Percentiles rank a stretch among this genome's conserved stretches.
phyloP scores from a whole-genome alignment of 1,140 invertebrate genomes.

The Bombus consobrinus region DNA sequence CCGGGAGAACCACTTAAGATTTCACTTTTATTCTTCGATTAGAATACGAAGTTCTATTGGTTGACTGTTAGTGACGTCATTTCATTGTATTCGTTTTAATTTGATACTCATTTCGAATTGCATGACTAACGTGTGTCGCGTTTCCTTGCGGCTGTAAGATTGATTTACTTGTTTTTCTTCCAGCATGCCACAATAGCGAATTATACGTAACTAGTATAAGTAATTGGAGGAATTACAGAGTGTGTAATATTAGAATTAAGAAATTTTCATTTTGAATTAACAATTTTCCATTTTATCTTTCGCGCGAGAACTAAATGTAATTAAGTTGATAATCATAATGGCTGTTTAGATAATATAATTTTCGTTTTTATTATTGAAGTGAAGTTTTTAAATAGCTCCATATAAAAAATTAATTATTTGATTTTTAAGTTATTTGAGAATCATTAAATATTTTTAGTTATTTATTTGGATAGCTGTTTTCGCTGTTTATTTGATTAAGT shows the following conservation, averaged over 20 bases:
- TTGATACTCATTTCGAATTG: not conserved
- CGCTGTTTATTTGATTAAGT: not conserved
- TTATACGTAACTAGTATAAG: not conserved
- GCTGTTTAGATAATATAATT: not conserved
- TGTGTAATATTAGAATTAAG: not conserved
- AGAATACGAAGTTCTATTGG: conserved; percentile 8
- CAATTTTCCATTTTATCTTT: not conserved
- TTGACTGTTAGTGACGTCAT: not conserved
- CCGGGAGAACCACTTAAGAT: not conserved
- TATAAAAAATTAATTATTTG: not conserved
- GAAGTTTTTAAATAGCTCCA: not conserved
- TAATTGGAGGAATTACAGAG: not conserved
- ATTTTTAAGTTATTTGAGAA: not conserved
- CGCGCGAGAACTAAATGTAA: no score
- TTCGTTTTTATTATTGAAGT: not conserved
- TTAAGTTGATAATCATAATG: not conserved
- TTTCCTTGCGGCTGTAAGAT: not conserved
- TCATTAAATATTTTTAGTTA: not conserved
- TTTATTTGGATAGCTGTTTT: not conserved
- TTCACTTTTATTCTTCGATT: not conserved
- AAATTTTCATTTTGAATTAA: not conserved
- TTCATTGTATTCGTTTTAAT: not conserved
- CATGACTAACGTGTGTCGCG: not conserved
- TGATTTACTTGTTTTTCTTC: not conserved
- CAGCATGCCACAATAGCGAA: not conserved